Evolutionary conservation across 2,888 invertebrate species (phyloP), one percentile per base, ranked within the genome.

Genomic region (Atrina japonica): DNA sequence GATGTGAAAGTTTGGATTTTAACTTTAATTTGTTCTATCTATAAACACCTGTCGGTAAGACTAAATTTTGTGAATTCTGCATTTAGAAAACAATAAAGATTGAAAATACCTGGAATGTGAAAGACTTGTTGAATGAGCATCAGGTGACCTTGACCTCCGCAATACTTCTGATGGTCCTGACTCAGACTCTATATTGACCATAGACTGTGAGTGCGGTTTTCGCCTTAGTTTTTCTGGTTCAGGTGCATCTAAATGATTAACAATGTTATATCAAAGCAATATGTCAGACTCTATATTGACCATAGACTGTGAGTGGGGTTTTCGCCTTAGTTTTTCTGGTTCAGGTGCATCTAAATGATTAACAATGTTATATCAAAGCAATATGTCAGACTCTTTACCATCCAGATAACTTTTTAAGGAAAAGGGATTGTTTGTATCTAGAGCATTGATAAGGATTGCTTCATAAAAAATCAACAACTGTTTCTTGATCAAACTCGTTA

Each of bases 271-370:
- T n/a, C n/a, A n/a, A n/a, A n/a, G n/a, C n/a, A n/a, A n/a, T n/a
- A n/a, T n/a, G n/a, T 52, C 47, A 29, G 47, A 43, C n/a, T 83
- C 81, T 56, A 78, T 49, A 66, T 81, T 78, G 21, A 70, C 70
- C 21, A 76, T 65, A 18, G 82, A 80, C 71, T 76, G 79, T 23
- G 78, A 81, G n/a, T 66, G 64, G 63, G 70, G 64, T 74, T 69
- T 81, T 52, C 76, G 69, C 40, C 78, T 75, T 18, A 82, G 73
- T 7, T 47, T 47, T 16, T 80, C 80, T 25, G 80, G 84, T 1
- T 80, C 56, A 53, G 83, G 83, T 27, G 81, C 77, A 67, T 75
- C 84, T 84, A 41, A 21, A 49, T 55, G n/a, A 43, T 41, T 45
- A 43, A 45, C 16, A 25, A 29, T 16, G 2, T 47, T 18, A 60